Base-by-base conservation (phyloP, 2,888 invertebrate species). In the Harpalus rubripes region DNA sequence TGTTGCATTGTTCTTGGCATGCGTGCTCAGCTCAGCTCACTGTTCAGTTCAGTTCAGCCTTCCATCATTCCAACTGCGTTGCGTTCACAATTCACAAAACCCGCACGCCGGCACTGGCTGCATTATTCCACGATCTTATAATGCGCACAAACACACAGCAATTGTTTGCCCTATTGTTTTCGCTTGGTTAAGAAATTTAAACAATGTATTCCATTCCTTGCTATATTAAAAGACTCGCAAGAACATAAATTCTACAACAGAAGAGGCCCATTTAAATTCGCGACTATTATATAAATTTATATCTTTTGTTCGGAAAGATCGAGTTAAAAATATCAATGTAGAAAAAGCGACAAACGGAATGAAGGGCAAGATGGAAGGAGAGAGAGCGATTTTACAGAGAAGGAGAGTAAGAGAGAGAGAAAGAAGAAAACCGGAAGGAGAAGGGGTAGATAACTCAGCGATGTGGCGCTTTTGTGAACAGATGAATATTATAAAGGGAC, bases 401-500 rank as follows among this genome's bases (percentile, higher is more conserved):
- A 18, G 39, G 16, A 7, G 32, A 56, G 59, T 5, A 58, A 32
- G 56, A 10, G 61, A 39, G 61, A 4, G 80, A 44, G 83, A 39
- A 39, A 78, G 65, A 59, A 61, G 78, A 52, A 72, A 74, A 74
- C 74, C 72, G 74, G 74, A 74, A 83, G 61, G 83, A 78, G 84
- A 78, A 79, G 85, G 80, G 85, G 80, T 79, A 79, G 85, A 85
- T 90, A 90, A 90, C 90, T 90, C 90, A 78, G 90, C 90, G 90
- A 90, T 90, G 90, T 89, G 90, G 89, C 89, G 90, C 90, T 89
- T 90, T 90, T 91, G 90, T 90, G 90, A 88, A 88, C 90, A 90
- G 91, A 91, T 91, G 91, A 91, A 91, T 91, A 91, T 90, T 91
- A 91, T 91, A 91, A 91, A 91, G 91, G 90, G 91, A 91, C 90